These are phyloP conservation scores for Sipha maydis DNA, from an alignment of 2,888 invertebrate species.

Conservation along the genomic window DNA sequence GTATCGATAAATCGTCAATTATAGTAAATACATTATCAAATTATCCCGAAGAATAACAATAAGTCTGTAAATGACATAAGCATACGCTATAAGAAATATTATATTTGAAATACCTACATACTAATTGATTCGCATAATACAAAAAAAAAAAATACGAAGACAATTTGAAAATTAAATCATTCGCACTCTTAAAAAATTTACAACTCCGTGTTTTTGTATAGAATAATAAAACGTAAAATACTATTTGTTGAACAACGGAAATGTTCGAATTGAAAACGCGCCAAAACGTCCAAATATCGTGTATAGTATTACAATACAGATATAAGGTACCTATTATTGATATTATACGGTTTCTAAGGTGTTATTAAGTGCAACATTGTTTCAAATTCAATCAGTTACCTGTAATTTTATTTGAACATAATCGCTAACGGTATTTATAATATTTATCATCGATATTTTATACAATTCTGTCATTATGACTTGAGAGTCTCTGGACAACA, in stretches of 20 bases:
- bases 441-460: neutral
- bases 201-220: neutral
- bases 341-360: neutral
- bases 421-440: neutral
- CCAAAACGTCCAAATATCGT: neutral
- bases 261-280: constrained; percentile 9
- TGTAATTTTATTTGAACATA: neutral
- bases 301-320: too few relatives aligned
- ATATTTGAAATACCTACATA: too few relatives aligned
- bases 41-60: too few relatives aligned
- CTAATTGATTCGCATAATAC: too few relatives aligned
- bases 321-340: neutral
- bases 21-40: too few relatives aligned
- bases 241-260: neutral
- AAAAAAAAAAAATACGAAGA: too few relatives aligned
- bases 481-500: neutral
- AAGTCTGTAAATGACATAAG: too few relatives aligned
- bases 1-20: too few relatives aligned
- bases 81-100: too few relatives aligned
- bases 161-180: neutral
- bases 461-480: constrained; percentile 10
- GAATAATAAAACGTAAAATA: neutral
- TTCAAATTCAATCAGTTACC: neutral
- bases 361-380: constrained; percentile 5
- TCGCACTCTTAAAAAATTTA: neutral